phyloP scores from a whole-genome alignment of 2,888 invertebrate species.

The Temnothorax rugatulus region DNA sequence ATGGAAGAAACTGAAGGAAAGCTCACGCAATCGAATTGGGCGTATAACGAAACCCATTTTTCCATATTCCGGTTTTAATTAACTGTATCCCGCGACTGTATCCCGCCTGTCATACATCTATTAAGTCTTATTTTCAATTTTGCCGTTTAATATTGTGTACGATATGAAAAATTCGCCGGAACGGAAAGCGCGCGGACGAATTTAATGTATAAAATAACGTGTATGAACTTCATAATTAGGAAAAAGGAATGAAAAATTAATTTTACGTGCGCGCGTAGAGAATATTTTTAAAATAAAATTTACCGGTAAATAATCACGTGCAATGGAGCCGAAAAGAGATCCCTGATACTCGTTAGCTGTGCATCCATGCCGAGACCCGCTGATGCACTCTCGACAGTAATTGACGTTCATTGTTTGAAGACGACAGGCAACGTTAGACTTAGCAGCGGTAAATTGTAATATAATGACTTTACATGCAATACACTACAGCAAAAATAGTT shows the following conservation, averaged over 20 bases:
- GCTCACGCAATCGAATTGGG: constrained; percentile 18
- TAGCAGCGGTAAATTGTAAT: background rate
- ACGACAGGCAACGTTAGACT: background rate
- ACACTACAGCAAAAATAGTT: background rate
- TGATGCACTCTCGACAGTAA: background rate
- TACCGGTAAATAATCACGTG: background rate
- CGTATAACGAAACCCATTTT: constrained; percentile 5
- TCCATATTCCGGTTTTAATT: constrained; percentile 10
- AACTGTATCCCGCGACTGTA: background rate
- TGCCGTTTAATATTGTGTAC: background rate
- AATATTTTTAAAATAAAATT: constrained; percentile 20
- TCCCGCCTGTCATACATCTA: background rate
- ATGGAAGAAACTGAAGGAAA: constrained; percentile 47
- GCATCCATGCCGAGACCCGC: background rate
- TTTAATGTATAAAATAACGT: background rate
- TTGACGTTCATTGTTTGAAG: constrained; percentile 36
- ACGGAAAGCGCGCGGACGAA: background rate
- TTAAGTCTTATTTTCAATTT: constrained; percentile 31
- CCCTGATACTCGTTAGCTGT: background rate
- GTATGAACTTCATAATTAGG: background rate
- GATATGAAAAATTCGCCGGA: background rate
- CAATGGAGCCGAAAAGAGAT: background rate
- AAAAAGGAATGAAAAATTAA: background rate
- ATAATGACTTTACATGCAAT: background rate
- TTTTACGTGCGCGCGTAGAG: background rate